phyloP scores from a whole-genome alignment of 2,797 vertebrate genomes.

The Otolemur crassicaudatus region DNA sequence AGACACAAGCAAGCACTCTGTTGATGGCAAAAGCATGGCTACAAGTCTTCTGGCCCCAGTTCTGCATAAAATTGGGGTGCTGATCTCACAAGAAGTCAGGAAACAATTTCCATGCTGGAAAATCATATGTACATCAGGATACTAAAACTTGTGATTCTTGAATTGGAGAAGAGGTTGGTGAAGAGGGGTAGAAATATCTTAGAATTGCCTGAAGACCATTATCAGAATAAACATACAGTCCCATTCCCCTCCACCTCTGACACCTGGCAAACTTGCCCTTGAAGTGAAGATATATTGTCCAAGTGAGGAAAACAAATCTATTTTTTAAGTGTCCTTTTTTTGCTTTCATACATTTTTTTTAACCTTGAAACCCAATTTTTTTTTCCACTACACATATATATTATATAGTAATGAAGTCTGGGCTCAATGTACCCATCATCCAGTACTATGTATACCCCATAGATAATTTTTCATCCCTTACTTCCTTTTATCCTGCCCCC shows the following conservation, averaged over 20 bases:
- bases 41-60: neutral
- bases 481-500: too few species aligned
- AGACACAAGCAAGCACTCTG: neutral
- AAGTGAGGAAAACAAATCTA: neutral
- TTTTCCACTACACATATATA: too few species aligned
- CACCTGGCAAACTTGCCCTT: neutral
- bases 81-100: fast-evolving
- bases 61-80: neutral
- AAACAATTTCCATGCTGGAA: neutral
- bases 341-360: neutral
- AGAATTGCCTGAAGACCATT: neutral
- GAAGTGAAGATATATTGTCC: neutral
- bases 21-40: neutral
- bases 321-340: neutral
- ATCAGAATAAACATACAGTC: neutral
- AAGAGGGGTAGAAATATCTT: neutral
- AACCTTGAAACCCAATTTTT: neutral
- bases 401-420: too few species aligned
- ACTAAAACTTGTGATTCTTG: neutral
- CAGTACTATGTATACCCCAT: too few species aligned
- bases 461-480: too few species aligned
- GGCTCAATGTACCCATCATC: too few species aligned
- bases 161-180: neutral
- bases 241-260: too few species aligned
- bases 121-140: neutral